Base-by-base conservation (phyloP, 1,140 invertebrate species). In the Drosophila ironensis region DNA sequence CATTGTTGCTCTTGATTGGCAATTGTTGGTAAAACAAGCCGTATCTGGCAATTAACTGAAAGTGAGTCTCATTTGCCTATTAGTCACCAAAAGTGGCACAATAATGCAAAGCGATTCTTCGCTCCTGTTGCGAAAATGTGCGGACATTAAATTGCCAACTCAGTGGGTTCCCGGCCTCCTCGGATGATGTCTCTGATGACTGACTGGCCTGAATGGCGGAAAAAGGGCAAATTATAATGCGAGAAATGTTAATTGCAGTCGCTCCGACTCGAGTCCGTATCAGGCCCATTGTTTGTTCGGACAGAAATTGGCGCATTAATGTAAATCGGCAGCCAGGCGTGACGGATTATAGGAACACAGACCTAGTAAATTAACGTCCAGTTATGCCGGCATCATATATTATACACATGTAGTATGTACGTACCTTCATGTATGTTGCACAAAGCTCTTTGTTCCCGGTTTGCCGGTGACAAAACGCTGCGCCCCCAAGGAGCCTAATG, bases 211-310 rank as follows among this genome's bases (percentile, higher is more conserved):
- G n/a, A n/a, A 69, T 60, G 44, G 75, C 67, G 56, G 66, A 82
- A 84, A 61, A 67, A 64, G 47, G 69, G 68, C 69, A 86, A 84
- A 84, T 86, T 84, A 86, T 86, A 84, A 86, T 84, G 73, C 80
- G 67, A 66, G 64, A 64, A 86, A 78, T 86, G 73, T 86, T 84
- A 84, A 84, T 84, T 84, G 66, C 80, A 73, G 80, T 54, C 73
- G 70, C 76, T 70, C 46, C 53, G 60, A 46, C 56, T 59, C 30
- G 72, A 48, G 47, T 48, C 37, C 33, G 56, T 47, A 42, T 61
- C 60, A 72, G 73, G 50, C 50, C 50, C 68, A 63, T 81, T 72
- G 71, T 72, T 66, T 54, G 63, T n/a, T 25, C 47, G 68, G 59
- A 61, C 47, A 72, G 59, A 61, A 84, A 81, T 82, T 81, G 77